Conservation (phyloP, 2,888 invertebrate species). For the Eueremaeus valkanovi region DNA sequence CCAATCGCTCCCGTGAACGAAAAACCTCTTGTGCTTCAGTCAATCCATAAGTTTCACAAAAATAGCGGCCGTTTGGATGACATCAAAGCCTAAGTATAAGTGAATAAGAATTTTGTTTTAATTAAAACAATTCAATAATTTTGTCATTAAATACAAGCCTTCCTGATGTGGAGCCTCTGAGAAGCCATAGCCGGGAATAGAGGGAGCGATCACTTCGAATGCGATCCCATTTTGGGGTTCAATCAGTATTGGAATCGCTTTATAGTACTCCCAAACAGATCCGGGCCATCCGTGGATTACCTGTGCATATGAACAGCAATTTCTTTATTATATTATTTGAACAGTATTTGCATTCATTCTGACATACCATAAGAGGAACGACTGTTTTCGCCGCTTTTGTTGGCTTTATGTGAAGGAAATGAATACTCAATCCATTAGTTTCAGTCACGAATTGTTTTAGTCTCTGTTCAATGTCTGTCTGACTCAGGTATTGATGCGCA, state of each 20-base stretch:
- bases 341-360: not conserved
- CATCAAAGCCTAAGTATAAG: slow-evolving; percentile 47
- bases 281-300: slow-evolving; percentile 79
- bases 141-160: slow-evolving; percentile 53
- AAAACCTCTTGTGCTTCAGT: slow-evolving; percentile 64
- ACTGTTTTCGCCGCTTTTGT: slow-evolving; percentile 49
- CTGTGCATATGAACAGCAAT: too few relatives aligned
- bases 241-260: slow-evolving; percentile 64
- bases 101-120: too few relatives aligned
- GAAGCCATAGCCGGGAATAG: slow-evolving; percentile 59
- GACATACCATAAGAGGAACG: slow-evolving; percentile 59
- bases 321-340: not conserved
- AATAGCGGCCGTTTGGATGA: slow-evolving; percentile 54
- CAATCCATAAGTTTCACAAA: slow-evolving; percentile 65
- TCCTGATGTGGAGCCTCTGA: slow-evolving; percentile 59
- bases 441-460: slow-evolving; percentile 70
- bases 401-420: slow-evolving; percentile 66
- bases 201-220: slow-evolving; percentile 62
- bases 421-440: slow-evolving; percentile 68
- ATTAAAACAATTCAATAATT: too few relatives aligned
- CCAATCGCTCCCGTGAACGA: slow-evolving; percentile 78
- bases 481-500: too few relatives aligned
- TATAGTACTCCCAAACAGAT: slow-evolving; percentile 73
- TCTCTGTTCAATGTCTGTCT: too few relatives aligned
- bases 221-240: slow-evolving; percentile 59